Base-by-base conservation (phyloP, 1,140 invertebrate genomes). In the Limonius californicus region DNA sequence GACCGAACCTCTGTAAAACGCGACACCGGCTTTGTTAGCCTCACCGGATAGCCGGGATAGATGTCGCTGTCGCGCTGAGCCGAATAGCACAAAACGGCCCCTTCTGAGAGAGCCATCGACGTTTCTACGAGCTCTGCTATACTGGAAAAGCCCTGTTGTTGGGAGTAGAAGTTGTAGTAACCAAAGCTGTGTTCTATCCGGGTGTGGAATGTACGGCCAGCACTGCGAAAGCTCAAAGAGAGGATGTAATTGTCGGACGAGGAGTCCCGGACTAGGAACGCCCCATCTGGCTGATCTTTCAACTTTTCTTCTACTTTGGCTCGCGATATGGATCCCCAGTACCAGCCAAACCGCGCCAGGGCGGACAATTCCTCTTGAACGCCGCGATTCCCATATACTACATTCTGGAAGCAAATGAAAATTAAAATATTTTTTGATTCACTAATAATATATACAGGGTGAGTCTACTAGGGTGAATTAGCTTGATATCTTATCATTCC, bases 191-290 rank as follows among this genome's bases (percentile, higher is more conserved):
- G 85, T 74, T 88, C 87, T 68, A 89, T 88, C 82, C 79, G 71
- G 53, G 79, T 76, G 68, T 92, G 89, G 15, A 90, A 77, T 2
- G 88, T 87, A 67, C 85, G 83, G 12, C 88, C 88, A 65, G 85
- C 84, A 55, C 88, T 90, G 62, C 87, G 81, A 76, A 91, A 91
- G 74, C 87, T 90, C 14, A 92, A 76, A 20, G 82, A 83, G 43
- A 91, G 80, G 39, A 89, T 77, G 71, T 88, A 86, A 68, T 83
- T 81, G 66, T 88, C 84, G 60, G 88, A 87, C 1, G 86, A 87
- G 9, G 88, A 90, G 73, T 91, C 89, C 15, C 89, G 80, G 6
- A 92, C 87, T 42, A 92, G 77, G 77, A 92, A 92, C 59, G 89
- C 84, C 59, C 89, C 89, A 76, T 91, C 89, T 20, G 87, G 85